Evolutionary conservation across 1,140 invertebrate genomes (phyloP).

Genomic region (Brachionus paranguensis): DNA sequence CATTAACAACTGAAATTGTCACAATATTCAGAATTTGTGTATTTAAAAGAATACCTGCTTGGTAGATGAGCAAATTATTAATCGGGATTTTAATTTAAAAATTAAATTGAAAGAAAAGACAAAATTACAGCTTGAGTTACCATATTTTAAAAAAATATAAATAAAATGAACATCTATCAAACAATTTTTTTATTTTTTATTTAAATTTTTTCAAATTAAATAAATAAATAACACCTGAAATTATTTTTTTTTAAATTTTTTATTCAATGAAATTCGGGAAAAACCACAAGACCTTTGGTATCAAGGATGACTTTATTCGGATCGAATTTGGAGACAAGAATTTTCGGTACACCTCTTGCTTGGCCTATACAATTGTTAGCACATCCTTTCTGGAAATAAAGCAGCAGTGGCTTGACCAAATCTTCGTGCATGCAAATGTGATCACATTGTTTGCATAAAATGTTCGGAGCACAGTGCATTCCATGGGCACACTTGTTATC

Average conservation of each 20-base stretch:
- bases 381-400: neutral
- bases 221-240: neutral
- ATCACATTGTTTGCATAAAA: slow-evolving; percentile 16
- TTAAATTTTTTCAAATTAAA: neutral
- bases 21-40: slow-evolving; percentile 38
- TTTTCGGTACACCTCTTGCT: neutral
- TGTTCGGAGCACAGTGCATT: neutral
- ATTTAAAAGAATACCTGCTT: slow-evolving; percentile 22
- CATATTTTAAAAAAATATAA: too few species aligned
- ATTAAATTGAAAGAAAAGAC: too few species aligned
- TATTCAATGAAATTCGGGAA: slow-evolving; percentile 7
- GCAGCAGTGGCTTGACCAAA: neutral
- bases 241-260: neutral
- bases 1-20: slow-evolving; percentile 12
- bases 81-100: too few species aligned
- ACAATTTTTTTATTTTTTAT: neutral
- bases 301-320: neutral
- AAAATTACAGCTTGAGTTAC: too few species aligned
- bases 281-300: neutral
- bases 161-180: neutral
- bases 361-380: neutral
- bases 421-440: slow-evolving; percentile 18
- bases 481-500: neutral
- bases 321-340: neutral
- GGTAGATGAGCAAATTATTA: neutral